Evolutionary conservation across 37 sponge, comb jelly and placozoan species (phyloP).

Genomic region (Trichoplax adhaerens): DNA sequence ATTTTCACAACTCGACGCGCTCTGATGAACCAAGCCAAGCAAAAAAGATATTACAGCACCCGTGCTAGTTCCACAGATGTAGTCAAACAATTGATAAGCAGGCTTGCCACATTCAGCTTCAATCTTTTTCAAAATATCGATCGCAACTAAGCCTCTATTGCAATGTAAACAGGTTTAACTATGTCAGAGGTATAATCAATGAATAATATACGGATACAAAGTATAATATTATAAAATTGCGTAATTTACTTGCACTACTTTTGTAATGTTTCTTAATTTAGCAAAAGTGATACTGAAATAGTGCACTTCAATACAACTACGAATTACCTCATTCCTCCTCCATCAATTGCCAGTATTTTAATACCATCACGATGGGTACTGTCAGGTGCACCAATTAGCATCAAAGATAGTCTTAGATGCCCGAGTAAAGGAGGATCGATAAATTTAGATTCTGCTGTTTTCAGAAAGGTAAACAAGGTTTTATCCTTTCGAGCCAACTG

Average conservation of each 20-base stretch:
- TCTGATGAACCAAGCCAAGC: no score
- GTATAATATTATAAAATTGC: neutral
- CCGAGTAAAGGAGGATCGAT: no score
- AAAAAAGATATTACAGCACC: slow-evolving; percentile 21
- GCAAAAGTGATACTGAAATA: no score
- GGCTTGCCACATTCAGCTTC: slow-evolving; percentile 21
- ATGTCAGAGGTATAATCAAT: neutral
- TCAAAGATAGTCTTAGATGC: no score
- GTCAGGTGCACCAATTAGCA: no score
- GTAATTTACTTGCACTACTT: neutral
- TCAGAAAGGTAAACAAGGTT: no score
- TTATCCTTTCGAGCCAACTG: no score
- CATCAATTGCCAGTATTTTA: slow-evolving; percentile 54
- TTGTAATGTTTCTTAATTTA: no score
- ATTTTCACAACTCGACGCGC: neutral
- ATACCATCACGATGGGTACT: slow-evolving; percentile 9
- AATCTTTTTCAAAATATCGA: slow-evolving; percentile 33
- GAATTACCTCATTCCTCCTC: slow-evolving; percentile 60
- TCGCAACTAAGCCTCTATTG: slow-evolving; percentile 44
- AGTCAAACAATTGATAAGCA: slow-evolving; percentile 46
- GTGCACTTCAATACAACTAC: neutral
- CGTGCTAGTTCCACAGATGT: slow-evolving; percentile 62
- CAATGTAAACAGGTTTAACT: neutral
- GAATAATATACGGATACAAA: neutral
- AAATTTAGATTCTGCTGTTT: no score